Base-by-base conservation (phyloP, 1,140 invertebrate species). In the Drosophila melanogaster region DNA sequence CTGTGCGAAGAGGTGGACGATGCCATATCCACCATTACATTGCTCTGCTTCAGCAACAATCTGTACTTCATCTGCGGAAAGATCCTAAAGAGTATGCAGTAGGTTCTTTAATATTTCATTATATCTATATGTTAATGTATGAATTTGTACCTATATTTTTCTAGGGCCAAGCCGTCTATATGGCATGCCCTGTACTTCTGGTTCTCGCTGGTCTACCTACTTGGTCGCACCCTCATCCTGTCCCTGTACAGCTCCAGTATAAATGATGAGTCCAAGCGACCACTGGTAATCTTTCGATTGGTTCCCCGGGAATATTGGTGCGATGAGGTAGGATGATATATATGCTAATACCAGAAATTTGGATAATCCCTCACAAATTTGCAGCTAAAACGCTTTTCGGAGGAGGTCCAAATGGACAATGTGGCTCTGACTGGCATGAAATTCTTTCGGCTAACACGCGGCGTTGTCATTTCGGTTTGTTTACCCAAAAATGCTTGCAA, bases 11-110 rank as follows among this genome's bases (percentile, higher is more conserved):
- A 92, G 44, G 91, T 94, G 12, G 95, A 95, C 69, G 84, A 93
- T 24, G 80, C 93, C 35, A 92, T 95, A 41, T 94, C 94, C 0
- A 84, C 92, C 0, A 93, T 96, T 2, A 93, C 95, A 5, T 90
- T 96, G 1, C 81, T 95, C 6, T 96, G 95, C 0, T 96, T 95
- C 59, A 93, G 93, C 2, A 95, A 94, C 66, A 96, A 96, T 90
- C 90, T 96, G 0, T 96, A 96, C 76, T 96, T 96, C 50, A 95
- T 96, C 33, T 95, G 95, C 51, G 91, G 95, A 0, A 95, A 96
- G 79, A 93, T 96, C 14, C 93, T 96, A 1, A 94, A 96, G 73
- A 95, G 94, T 57, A 90, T 96, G 33, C 94, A 95, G 96, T 96
- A 30, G 70, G 90, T 55, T 40, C 7, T 2, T 7, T 15, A 7